These are phyloP conservation scores for Altica lythri DNA, from an alignment of 2,888 invertebrate species.

Conservation along the genomic window DNA sequence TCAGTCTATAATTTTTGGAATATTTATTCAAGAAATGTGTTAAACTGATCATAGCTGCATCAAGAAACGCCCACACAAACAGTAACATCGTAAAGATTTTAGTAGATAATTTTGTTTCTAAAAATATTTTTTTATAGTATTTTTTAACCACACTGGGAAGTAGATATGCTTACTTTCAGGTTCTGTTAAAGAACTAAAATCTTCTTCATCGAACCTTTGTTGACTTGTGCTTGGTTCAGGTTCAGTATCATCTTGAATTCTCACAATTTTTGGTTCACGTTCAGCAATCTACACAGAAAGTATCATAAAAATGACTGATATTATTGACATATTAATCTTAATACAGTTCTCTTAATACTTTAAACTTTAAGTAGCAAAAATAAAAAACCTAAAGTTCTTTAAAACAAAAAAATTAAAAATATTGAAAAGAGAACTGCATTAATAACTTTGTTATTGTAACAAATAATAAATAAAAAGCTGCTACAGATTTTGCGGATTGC, in stretches of 20 bases:
- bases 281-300: constrained; percentile 40
- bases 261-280: constrained; percentile 43
- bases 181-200: constrained; percentile 49
- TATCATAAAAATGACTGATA: neutral
- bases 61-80: constrained; percentile 72
- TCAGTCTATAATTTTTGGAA: constrained; percentile 93
- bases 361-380: no score
- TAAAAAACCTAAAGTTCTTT: neutral
- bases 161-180: constrained; percentile 45
- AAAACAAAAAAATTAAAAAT: neutral
- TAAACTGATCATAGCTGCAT: constrained; percentile 78
- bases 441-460: no score
- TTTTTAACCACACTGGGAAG: neutral
- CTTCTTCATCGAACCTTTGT: constrained; percentile 42
- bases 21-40: constrained; percentile 83
- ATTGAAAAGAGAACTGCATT: no score
- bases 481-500: no score
- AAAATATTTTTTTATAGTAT: constrained; percentile 3
- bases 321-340: no score
- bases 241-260: constrained; percentile 46
- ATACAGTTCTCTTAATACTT: no score
- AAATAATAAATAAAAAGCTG: no score
- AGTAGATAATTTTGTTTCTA: constrained; percentile 57
- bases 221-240: constrained; percentile 53
- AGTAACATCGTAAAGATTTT: constrained; percentile 62